Evolutionary conservation across 2,797 vertebrate genomes (phyloP), one percentile per base, ranked within the genome.

Genomic region (Lagodon rhomboides): DNA sequence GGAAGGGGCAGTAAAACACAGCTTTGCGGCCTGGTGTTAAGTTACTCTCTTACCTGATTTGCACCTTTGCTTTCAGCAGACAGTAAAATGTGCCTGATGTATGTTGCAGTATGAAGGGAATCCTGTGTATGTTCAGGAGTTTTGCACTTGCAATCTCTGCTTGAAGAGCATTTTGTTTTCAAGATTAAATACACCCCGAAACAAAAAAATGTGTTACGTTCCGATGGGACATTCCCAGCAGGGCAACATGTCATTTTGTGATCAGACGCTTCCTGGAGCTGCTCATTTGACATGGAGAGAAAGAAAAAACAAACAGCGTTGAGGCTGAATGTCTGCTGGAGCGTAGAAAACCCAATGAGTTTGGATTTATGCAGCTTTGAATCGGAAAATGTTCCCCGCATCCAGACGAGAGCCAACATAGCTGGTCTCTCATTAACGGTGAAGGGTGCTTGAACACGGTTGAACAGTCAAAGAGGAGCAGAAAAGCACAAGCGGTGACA

Each of bases 251-350:
- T 72, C 18, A 50, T 65, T 69, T 47, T 60, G 55, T 54, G 64
- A 73, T 77, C 58, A 67, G 49, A 73, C 20, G 20, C n/a, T 49
- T 68, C 11, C 30, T 53, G 34, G 23, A 71, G 17, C 62, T n/a
- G 25, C 59, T 69, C 54, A 60, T 79, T 58, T 59, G 38, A 43
- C 25, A 34, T 17, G 4, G 2, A 53, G 9, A 25, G 34, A 8
- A 47, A 44, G 17, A 38, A 30, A 44, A 46, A 38, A 38, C 12
- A 71, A 41, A 11, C 43, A 55, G 66, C 60, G 61, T 47, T 3
- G 2, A 7, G 61, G 65, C 44, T 77, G 18, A 61, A 68, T 72
- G 27, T 70, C 38, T 58, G 65, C 20, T 64, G 22, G 23, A 77
- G 38, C 22, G 38, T 66, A 61, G 25, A 67, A 79, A 65, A 68